Conservation (phyloP, 2,797 vertebrate species). For the Lacerta bilineata region DNA sequence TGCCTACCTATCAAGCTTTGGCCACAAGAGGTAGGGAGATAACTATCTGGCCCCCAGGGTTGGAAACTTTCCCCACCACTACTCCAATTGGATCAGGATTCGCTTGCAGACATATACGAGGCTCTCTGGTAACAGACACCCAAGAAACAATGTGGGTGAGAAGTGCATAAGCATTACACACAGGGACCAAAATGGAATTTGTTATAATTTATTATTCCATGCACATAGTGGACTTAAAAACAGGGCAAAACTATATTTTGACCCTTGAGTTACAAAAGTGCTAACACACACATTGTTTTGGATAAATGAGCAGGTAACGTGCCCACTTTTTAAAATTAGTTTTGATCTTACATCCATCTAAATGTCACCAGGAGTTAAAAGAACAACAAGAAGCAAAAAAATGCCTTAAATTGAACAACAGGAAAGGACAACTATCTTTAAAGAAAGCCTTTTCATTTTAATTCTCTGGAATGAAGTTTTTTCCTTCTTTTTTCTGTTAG, state of each 20-base stretch:
- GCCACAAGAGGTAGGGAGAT: too few relatives aligned
- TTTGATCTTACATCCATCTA: constrained; percentile 38
- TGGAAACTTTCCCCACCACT: too few relatives aligned
- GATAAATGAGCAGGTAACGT: constrained; percentile 21
- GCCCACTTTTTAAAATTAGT: constrained; percentile 18
- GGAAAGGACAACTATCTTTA: not conserved
- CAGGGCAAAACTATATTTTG: constrained; percentile 1
- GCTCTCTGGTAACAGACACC: not conserved
- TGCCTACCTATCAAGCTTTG: too few relatives aligned
- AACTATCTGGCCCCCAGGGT: too few relatives aligned
- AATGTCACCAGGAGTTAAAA: constrained; percentile 15
- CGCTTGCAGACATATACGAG: not conserved
- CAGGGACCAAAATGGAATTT: not conserved
- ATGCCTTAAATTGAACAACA: not conserved
- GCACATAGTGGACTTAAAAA: not conserved
- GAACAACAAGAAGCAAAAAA: not conserved
- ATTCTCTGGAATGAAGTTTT: not conserved
- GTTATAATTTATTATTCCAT: not conserved
- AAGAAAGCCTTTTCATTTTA: not conserved
- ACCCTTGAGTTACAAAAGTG: constrained; percentile 15
- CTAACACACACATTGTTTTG: constrained; percentile 8
- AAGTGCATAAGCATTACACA: not conserved
- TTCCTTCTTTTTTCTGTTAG: not conserved
- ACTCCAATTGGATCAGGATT: not conserved
- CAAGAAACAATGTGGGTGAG: not conserved